Evolutionary conservation across 2,888 invertebrate genomes (phyloP).

Genomic region (Leptinotarsa rubiginosa): DNA sequence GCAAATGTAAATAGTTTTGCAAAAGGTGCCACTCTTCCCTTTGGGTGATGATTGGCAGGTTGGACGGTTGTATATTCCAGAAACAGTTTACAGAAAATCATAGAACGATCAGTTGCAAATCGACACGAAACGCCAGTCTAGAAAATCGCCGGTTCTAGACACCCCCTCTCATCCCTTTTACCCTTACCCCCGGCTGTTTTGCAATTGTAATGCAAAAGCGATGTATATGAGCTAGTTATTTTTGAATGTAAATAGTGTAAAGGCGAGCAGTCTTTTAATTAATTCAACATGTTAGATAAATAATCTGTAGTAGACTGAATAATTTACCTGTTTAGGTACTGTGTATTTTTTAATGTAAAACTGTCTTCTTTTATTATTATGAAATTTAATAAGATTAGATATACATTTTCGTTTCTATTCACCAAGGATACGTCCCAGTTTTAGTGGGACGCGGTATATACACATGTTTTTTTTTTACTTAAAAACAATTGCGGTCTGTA

Average conservation of each 20-base stretch:
- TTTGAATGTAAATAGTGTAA: constrained; percentile 68
- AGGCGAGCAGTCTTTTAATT: constrained; percentile 63
- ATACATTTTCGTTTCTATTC: constrained; percentile 54
- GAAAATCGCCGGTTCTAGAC: constrained; percentile 38
- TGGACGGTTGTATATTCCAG: neutral
- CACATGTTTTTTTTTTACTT: constrained; percentile 61
- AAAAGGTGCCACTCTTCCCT: neutral
- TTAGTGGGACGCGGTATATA: constrained; percentile 64
- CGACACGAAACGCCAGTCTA: constrained; percentile 16
- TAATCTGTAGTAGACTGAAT: constrained; percentile 66
- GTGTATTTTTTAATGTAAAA: constrained; percentile 67
- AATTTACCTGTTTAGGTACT: constrained; percentile 61
- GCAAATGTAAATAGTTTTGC: constrained; percentile 11
- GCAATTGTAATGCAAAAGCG: constrained; percentile 57
- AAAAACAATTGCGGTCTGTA: constrained; percentile 63
- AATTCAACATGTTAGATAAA: constrained; percentile 62
- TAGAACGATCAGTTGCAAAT: neutral
- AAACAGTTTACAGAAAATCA: neutral
- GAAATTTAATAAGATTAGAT: constrained; percentile 44
- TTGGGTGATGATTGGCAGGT: neutral
- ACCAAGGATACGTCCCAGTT: constrained; percentile 64
- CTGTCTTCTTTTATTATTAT: constrained; percentile 57
- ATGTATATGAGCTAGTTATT: constrained; percentile 59
- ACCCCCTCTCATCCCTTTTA: constrained; percentile 19
- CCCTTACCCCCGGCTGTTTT: constrained; percentile 51